Percentiles rank a stretch among this genome's conserved stretches.
Conservation (phyloP, 1,140 invertebrate genomes). For the Drosophila parvula region DNA sequence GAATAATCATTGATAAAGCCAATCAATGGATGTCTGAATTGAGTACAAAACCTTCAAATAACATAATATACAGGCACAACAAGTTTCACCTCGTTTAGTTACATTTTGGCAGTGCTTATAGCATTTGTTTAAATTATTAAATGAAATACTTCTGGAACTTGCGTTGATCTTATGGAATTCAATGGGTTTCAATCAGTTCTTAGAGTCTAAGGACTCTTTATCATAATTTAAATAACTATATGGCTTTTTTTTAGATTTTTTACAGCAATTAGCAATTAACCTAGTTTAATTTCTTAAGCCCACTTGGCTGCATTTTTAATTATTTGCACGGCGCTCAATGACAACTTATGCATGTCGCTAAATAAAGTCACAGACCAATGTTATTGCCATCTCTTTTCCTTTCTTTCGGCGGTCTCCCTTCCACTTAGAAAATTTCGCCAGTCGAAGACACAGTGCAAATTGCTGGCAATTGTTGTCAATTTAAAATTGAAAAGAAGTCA, state of each 20-base stretch:
- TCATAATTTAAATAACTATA: not conserved
- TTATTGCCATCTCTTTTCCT: slow-evolving; percentile 2
- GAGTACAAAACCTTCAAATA: not conserved
- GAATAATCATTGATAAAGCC: slow-evolving; percentile 1
- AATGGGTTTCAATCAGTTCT: not conserved
- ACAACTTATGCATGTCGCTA: slow-evolving; percentile 54
- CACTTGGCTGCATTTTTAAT: slow-evolving; percentile 60
- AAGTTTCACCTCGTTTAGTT: not conserved
- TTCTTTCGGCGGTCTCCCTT: slow-evolving; percentile 1
- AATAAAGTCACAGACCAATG: slow-evolving; percentile 13
- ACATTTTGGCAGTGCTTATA: not conserved
- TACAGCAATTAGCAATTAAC: slow-evolving; percentile 41
- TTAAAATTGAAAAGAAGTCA: slow-evolving; percentile 82
- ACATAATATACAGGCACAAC: not conserved
- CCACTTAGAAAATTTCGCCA: slow-evolving; percentile 32
- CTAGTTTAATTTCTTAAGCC: slow-evolving; percentile 25
- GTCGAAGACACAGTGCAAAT: slow-evolving; percentile 57
- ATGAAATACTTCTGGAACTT: not conserved
- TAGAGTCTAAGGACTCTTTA: not conserved
- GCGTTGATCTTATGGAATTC: not conserved
- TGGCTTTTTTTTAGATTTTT: not conserved
- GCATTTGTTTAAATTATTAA: not conserved
- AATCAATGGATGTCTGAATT: not conserved
- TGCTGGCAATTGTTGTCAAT: slow-evolving; percentile 78
- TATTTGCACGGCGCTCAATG: slow-evolving; percentile 57